phyloP scores from a whole-genome alignment of 30 jellyfish, hydroid and myxozoan genomes.

The Pelagia noctiluca region DNA sequence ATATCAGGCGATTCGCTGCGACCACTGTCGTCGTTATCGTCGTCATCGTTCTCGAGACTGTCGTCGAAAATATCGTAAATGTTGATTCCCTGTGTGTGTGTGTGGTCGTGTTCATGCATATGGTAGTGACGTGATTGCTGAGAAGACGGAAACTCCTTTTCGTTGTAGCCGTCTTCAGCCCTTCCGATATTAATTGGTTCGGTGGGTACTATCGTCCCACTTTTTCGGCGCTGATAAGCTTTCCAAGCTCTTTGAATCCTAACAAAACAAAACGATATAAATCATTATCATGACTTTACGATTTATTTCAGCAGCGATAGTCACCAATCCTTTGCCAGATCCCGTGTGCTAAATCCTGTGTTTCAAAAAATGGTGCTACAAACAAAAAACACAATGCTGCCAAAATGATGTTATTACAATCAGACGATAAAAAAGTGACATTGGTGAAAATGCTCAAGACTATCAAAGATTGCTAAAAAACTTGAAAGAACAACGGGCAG shows the following conservation, averaged over 20 bases:
- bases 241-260: slow-evolving; percentile 85
- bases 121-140: slow-evolving; percentile 17
- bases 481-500: too few species aligned
- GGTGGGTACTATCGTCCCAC: slow-evolving; percentile 38
- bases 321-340: too few species aligned
- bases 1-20: slow-evolving; percentile 71
- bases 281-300: too few species aligned
- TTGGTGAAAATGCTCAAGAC: too few species aligned
- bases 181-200: slow-evolving; percentile 66
- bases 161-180: slow-evolving; percentile 81
- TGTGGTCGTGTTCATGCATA: slow-evolving; percentile 53
- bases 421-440: too few species aligned
- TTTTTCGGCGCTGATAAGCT: slow-evolving; percentile 51
- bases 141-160: slow-evolving; percentile 51
- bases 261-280: neutral
- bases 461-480: too few species aligned
- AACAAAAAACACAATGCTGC: too few species aligned
- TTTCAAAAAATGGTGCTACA: too few species aligned
- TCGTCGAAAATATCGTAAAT: slow-evolving; percentile 73
- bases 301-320: too few species aligned
- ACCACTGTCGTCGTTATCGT: slow-evolving; percentile 53
- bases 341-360: too few species aligned
- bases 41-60: slow-evolving; percentile 52
- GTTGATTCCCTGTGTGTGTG: slow-evolving; percentile 37
- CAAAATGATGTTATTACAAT: too few species aligned